Base-by-base conservation (phyloP, 2,797 vertebrate species). In the Acanthurus tractus region DNA sequence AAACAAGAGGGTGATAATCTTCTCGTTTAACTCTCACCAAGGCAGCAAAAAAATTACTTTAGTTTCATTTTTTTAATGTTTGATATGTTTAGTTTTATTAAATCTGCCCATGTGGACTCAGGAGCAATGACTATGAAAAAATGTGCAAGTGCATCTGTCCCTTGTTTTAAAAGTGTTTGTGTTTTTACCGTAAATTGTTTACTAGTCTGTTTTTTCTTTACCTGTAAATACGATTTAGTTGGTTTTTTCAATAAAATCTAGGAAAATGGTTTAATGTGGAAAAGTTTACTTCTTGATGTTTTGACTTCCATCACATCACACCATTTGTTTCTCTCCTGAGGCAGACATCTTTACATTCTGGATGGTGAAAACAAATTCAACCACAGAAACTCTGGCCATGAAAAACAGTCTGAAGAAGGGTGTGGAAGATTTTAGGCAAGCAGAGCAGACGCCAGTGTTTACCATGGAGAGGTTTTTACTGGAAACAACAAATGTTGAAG, bases 171-270 rank as follows among this genome's bases (percentile, higher is more conserved):
- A 68, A 49, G 8, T 88, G 9, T 74, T 82, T 88, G 10, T 68
- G 36, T 61, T 3, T 11, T 49, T 18, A 50, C n/a, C 3, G 1
- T 62, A 50, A 62, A 34, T 54, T 79, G 8, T 78, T 78, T 67
- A 53, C 2, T 25, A 46, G 38, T 57, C 0, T 78, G 68, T 62
- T 63, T 71, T 73, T 75, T 57, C 12, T 23, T 58, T 23, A 50
- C 64, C 6, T 92, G 85, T 89, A 84, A 82, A 86, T 86, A 84
- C 15, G 46, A n/a, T 63, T 62, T 42, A 46, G 34, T 54, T 63
- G 45, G 29, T 53, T 73, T 80, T 68, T 77, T 8, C 22, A 93
- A 91, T 92, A 93, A 92, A 93, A 86, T 83, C 5, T 40, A 34
- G 49, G 45, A 69, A 78, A 72, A 38, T 8, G 3, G 3, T 55